Base-by-base conservation (phyloP, 2,888 invertebrate genomes). In the Oegoconia quadripuncta region DNA sequence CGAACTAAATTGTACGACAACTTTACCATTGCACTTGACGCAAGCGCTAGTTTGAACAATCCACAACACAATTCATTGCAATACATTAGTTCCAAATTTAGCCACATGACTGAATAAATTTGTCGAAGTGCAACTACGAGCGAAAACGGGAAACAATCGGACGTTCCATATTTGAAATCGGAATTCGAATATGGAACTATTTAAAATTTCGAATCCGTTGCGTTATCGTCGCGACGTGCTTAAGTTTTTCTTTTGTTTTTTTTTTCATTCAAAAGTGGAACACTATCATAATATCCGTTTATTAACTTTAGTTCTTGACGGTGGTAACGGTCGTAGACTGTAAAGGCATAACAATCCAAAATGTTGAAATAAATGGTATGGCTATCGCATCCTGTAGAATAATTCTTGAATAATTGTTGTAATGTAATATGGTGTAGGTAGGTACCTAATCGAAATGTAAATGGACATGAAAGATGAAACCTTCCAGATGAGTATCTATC, bases 181-280 rank as follows among this genome's bases (percentile, higher is more conserved):
- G 64, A 66, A 73, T 81, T 80, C 77, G 75, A 79, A 78, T 78
- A 81, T 81, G 77, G 80, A 81, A 84, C 83, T 87, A 84, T 86
- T 87, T 87, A 82, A 84, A 84, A 86, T 86, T 84, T 86, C 76
- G 86, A 84, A 84, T 83, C 81, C 84, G 86, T 86, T 83, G 77
- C 79, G 81, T 83, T 86, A 84, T 83, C 79, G 86, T 65, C 54
- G 68, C 34, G 37, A 44, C 44, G 44, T 44, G 44, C 44, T 8
- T 12, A 31, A 35, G 37, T 49, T 48, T 46, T 46, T 45, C 50
- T 43, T 48, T 51, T 50, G 55, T 52, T 55, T 55, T 59, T 52
- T 55, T 55, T 59, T 58, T 46, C 49, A 52, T 57, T 55, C 48
- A 46, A 53, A 63, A 62, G 55, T 55, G 49, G 56, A 50, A 55